These are phyloP conservation scores for Sebastiscus tertius DNA, from an alignment of 2,797 vertebrate species.

Conservation along the genomic window DNA sequence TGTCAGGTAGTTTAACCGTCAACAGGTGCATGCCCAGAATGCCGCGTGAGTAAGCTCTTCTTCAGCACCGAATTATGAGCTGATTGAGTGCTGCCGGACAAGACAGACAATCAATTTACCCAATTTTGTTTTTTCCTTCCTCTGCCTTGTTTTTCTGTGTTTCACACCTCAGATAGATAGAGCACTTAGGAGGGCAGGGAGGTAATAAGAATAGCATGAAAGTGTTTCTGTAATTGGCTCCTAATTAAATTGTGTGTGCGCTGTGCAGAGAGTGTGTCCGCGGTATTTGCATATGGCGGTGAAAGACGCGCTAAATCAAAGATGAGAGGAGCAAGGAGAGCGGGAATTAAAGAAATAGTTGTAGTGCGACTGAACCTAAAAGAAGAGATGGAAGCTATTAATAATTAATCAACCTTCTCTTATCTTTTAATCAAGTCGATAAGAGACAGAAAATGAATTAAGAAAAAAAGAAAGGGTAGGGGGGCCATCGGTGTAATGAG, in stretches of 20 bases:
- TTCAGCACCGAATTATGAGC: background rate
- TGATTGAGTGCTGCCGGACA: constrained; percentile 20
- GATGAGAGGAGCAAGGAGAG: constrained; percentile 32
- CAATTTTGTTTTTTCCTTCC: constrained; percentile 32
- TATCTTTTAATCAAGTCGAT: constrained; percentile 79
- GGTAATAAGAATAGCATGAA: constrained; percentile 44
- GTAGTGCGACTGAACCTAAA: constrained; percentile 37
- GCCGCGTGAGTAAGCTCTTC: background rate
- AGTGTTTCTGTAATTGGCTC: constrained; percentile 55
- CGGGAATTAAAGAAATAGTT: constrained; percentile 36
- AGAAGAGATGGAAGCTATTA: constrained; percentile 61
- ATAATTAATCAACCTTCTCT: constrained; percentile 72
- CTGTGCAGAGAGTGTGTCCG: constrained; percentile 3
- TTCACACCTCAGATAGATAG: constrained; percentile 8
- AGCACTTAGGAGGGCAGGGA: constrained; percentile 23
- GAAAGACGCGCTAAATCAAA: constrained; percentile 45
- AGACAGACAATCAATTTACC: constrained; percentile 39
- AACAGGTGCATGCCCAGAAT: constrained; percentile 8
- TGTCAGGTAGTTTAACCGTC: background rate
- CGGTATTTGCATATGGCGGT: constrained; percentile 37
- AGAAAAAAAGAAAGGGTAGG: constrained; percentile 17
- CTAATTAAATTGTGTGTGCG: constrained; percentile 59
- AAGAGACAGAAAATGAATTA: constrained; percentile 68
- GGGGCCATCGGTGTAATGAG: constrained; percentile 56
- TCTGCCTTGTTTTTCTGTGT: constrained; percentile 12